phyloP scores from a whole-genome alignment of 2,113 vertebrate species.

The Oophaga pumilio region DNA sequence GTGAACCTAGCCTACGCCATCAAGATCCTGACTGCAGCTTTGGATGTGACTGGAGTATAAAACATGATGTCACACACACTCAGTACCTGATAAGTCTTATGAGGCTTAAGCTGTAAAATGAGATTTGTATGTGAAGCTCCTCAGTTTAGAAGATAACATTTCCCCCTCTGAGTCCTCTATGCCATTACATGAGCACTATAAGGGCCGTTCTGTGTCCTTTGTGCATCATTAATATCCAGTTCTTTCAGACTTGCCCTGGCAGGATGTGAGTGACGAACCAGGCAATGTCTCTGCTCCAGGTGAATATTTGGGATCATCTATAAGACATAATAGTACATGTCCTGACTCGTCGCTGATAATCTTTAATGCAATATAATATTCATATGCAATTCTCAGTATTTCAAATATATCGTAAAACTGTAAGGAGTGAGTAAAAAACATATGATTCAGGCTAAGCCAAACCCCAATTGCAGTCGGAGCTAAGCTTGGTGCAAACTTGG shows the following conservation, averaged over 20 bases:
- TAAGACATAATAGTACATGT: constrained; percentile 67
- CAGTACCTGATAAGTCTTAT: too few species aligned
- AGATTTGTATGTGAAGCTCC: too few species aligned
- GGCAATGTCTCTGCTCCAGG: constrained; percentile 48
- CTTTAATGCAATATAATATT: constrained; percentile 7
- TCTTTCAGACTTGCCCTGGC: constrained; percentile 65
- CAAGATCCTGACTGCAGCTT: too few species aligned
- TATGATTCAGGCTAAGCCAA: neutral
- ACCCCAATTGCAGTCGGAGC: neutral
- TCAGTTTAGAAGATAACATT: neutral
- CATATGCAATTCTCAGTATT: neutral
- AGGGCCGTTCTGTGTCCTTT: neutral
- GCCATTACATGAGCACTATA: neutral
- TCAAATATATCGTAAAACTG: neutral
- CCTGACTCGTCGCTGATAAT: constrained; percentile 57
- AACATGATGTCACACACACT: too few species aligned
- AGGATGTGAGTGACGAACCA: constrained; percentile 38
- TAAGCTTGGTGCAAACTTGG: neutral
- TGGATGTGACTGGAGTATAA: too few species aligned
- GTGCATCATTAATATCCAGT: neutral
- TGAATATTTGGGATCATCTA: constrained; percentile 71
- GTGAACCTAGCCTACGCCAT: too few species aligned
- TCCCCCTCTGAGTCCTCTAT: neutral
- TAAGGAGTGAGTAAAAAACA: neutral
- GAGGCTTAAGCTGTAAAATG: too few species aligned